Base-by-base conservation (phyloP, 1,140 invertebrate genomes). In the Bombus soroeensis region DNA sequence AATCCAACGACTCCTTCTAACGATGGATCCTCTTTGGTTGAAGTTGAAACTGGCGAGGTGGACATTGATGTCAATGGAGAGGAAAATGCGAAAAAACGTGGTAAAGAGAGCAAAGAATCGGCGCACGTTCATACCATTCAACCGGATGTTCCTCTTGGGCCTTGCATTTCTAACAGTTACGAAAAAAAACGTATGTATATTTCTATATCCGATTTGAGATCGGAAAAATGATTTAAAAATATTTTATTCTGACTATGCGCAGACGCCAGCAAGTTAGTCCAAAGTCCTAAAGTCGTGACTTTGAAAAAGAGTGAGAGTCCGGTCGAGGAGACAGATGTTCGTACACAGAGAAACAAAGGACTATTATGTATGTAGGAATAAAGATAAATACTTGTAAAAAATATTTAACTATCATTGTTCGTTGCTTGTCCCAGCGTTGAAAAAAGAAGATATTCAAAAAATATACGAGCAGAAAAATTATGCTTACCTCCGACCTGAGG, bases 401-500 rank as follows among this genome's bases (percentile, higher is more conserved):
- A 32, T 10, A 37, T 43, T 57, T 25, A 47, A 15, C 9, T 5
- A 28, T 53, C 41, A 34, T n/a, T 22, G 2, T 32, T 8, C 15
- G 25, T 22, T 78, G 3, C 3, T 25, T 39, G 3, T 32, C 59
- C 6, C 57, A 93, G 91, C 79, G 15, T 81, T 88, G n/a, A 66
- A 53, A 1, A 79, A 79, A n/a, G 39, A 83, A 12, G 92, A 92
- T 37, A 68, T 73, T 4, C 43, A 81, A n/a, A 43, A 78, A 64
- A 91, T 93, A 71, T 93, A 94, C 81, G 90, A 94, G 43, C 37
- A 88, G 43, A 94, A 94, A 81, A 94, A 94, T 85, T 94, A 94
- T 70, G 47, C 83, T 1, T 90, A 93, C 41, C 66, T 93, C 3
- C 84, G 87, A 57, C 81, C 91, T 0, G 88, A 89, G 5, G 79